A percentile compares a stretch with the other conserved stretches of the same genome.
phyloP scores from a whole-genome alignment of 1,140 invertebrate genomes.

The Drosophila ogumai region DNA sequence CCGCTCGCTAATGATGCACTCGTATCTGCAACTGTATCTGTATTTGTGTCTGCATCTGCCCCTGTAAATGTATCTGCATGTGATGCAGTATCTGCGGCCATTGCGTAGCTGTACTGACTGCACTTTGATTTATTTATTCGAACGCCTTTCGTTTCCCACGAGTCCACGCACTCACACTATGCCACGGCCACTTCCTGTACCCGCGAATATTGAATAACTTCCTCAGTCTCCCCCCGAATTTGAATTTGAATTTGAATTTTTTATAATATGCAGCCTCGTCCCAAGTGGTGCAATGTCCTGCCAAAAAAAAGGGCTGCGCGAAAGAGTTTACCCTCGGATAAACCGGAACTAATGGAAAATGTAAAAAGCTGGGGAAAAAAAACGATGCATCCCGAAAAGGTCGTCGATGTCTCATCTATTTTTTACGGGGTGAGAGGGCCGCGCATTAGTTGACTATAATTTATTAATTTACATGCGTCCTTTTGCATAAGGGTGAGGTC shows the following conservation, averaged over 20 bases:
- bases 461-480: conserved; percentile 82
- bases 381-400: conserved; percentile 46
- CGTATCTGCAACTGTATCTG: conserved; percentile 10
- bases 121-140: conserved; percentile 75
- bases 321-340: conserved; percentile 73
- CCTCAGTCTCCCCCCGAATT: conserved; percentile 24
- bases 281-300: conserved; percentile 69
- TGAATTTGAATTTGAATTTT: conserved; percentile 24
- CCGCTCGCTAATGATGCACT: conserved; percentile 74
- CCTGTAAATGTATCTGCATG: conserved; percentile 1
- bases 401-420: conserved; percentile 29
- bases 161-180: conserved; percentile 31
- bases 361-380: conserved; percentile 38
- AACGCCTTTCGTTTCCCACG: conserved; percentile 73
- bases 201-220: conserved; percentile 79
- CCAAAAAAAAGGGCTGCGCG: conserved; percentile 65
- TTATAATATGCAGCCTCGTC: conserved; percentile 74
- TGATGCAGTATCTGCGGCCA: conserved; percentile 21
- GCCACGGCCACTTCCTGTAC: conserved; percentile 71
- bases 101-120: conserved; percentile 22
- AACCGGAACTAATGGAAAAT: conserved; percentile 79
- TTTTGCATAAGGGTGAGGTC: conserved; percentile 56
- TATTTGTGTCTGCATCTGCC: conserved; percentile 4
- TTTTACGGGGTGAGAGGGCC: conserved; percentile 60
- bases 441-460: conserved; percentile 80